Base-by-base conservation (phyloP, 2,888 invertebrate species). In the Altica lythri region DNA sequence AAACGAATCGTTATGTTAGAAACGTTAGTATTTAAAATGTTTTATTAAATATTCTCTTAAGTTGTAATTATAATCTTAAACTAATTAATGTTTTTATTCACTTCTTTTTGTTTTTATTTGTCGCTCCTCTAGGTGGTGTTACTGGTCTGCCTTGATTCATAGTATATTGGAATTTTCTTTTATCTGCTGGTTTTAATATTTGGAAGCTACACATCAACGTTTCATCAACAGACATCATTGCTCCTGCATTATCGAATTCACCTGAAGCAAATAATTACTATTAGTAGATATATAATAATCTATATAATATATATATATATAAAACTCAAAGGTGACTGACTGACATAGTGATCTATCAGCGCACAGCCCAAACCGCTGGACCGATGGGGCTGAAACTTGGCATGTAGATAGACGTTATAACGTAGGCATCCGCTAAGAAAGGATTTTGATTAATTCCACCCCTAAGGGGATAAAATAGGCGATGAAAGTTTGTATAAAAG, bases 181-280 rank as follows among this genome's bases (percentile, higher is more conserved):
- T 99, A 82, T 99, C 98, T 57, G 98, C 98, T 74, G 99, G 99
- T 83, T 92, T 92, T 75, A 93, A 81, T 75, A 93, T 93, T 80
- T 92, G 88, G 85, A 99, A 99, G 79, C 97, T 97, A 84, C 98
- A 99, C 98, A 99, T 98, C 67, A 99, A 84, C 63, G 96, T 95
- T 79, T 99, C 98, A 81, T 99, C 98, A 60, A 99, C 98, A 22
- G 95, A 95, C 99, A 99, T 99, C 90, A 99, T 91, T 64, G 93
- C 93, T 71, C 90, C 90, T 59, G 90, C 90, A 75, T 90, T 90
- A 75, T 90, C 90, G 72, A 90, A 90, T 77, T 90, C 90, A 5
- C 70, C 70, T 70, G 47, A n/a, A 57, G 52, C 50, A 38, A 38
- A 47, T n/a, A n/a, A n/a, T n/a, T n/a, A n/a, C n/a, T n/a, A n/a